phyloP scores from a whole-genome alignment of 2,888 invertebrate genomes.

The Cephus pulcher region DNA sequence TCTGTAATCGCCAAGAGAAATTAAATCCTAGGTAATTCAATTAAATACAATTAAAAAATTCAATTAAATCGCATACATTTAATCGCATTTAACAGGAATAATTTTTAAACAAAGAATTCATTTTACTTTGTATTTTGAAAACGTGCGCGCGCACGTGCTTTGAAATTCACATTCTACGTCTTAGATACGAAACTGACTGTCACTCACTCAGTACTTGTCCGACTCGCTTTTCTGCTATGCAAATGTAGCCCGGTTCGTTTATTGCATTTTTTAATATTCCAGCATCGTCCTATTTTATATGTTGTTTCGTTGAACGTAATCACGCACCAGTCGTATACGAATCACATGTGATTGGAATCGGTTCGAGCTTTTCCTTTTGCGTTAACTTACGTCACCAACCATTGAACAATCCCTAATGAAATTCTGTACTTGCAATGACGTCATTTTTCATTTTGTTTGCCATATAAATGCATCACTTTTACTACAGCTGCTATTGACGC shows the following conservation, averaged over 20 bases:
- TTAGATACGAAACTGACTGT: not conserved
- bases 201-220: not conserved
- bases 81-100: not conserved
- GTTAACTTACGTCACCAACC: not conserved
- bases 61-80: not conserved
- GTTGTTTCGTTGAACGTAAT: not conserved
- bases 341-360: conserved; percentile 1
- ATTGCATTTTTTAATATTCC: not conserved
- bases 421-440: not conserved
- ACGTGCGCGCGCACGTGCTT: not conserved
- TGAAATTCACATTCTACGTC: not conserved
- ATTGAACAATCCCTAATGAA: not conserved
- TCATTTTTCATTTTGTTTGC: not conserved
- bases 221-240: not conserved
- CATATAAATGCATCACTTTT: not conserved
- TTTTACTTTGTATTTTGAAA: not conserved
- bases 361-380: not conserved
- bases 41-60: not conserved
- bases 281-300: not conserved
- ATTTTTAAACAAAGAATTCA: not conserved
- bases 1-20: conserved; percentile 23
- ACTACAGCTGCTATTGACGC: not conserved
- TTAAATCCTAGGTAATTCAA: conserved; percentile 24
- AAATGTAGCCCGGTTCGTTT: not conserved
- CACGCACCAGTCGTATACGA: not conserved